A percentile compares a stretch with the other conserved stretches of the same genome.
Evolutionary conservation across 2,888 invertebrate genomes (phyloP).

Genomic region (Fissipunctia ypsillon): DNA sequence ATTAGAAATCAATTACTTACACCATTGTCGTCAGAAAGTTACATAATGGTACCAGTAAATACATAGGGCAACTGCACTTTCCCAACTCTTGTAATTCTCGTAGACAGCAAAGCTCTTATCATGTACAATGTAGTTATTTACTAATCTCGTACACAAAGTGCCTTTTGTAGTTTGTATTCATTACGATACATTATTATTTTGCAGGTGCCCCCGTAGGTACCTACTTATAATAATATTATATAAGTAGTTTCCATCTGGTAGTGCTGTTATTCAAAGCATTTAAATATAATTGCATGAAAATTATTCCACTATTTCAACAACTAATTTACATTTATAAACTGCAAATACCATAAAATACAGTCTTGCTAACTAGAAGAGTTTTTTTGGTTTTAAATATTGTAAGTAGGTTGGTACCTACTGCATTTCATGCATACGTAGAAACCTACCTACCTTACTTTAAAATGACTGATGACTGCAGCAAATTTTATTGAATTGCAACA

Average conservation of each 20-base stretch:
- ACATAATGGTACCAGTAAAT: slow-evolving; percentile 17
- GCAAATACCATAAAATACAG: slow-evolving; percentile 6
- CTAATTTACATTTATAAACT: slow-evolving; percentile 37
- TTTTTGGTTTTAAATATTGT: slow-evolving; percentile 11
- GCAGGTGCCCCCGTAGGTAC: slow-evolving; percentile 3
- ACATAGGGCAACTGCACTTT: slow-evolving; percentile 45
- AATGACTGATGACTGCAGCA: background rate
- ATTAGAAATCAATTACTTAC: slow-evolving; percentile 48
- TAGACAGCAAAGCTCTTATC: slow-evolving; percentile 48
- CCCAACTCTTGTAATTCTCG: slow-evolving; percentile 36
- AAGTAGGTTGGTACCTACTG: background rate
- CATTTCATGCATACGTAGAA: slow-evolving; percentile 10
- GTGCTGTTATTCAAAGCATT: slow-evolving; percentile 5
- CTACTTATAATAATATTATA: background rate
- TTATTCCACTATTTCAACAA: slow-evolving; percentile 24
- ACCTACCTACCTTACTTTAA: background rate
- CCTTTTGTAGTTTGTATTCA: slow-evolving; percentile 53
- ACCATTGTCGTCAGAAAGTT: slow-evolving; percentile 35
- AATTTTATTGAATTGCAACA: background rate
- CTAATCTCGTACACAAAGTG: slow-evolving; percentile 51
- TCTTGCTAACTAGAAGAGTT: slow-evolving; percentile 5
- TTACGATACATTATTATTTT: slow-evolving; percentile 12
- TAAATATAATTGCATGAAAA: slow-evolving; percentile 14
- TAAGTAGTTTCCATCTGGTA: background rate
- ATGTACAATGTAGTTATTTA: slow-evolving; percentile 41